Percentiles rank a stretch among this genome's conserved stretches.
phyloP scores from a whole-genome alignment of 2,888 invertebrate species.

The Protonemura montana region DNA sequence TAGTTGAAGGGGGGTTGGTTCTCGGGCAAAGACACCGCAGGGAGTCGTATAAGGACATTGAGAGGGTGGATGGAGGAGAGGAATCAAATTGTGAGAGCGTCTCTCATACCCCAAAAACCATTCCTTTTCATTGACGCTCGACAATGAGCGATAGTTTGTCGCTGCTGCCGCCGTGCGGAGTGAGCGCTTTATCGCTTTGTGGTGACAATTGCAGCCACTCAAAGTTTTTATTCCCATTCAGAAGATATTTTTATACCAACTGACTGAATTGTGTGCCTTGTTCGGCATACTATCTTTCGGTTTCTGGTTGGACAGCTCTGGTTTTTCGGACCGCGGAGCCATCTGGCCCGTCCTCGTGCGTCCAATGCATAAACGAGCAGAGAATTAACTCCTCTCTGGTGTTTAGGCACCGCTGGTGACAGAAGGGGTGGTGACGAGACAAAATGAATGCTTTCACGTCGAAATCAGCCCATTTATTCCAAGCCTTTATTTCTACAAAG shows the following conservation, averaged over 20 bases:
- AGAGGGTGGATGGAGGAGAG: slow-evolving; percentile 44
- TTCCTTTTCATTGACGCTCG: slow-evolving; percentile 44
- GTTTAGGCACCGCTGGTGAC: background rate
- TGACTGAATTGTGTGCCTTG: slow-evolving; percentile 13
- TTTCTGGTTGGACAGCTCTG: slow-evolving; percentile 45
- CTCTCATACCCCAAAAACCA: slow-evolving; percentile 22
- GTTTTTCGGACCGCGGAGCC: slow-evolving; percentile 36
- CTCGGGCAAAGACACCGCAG: slow-evolving; percentile 43
- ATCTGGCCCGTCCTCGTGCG: slow-evolving; percentile 40
- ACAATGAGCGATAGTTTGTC: slow-evolving; percentile 48
- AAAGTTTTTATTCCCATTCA: slow-evolving; percentile 34
- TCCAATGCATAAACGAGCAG: background rate
- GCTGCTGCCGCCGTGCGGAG: slow-evolving; percentile 1
- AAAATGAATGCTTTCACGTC: slow-evolving; percentile 7
- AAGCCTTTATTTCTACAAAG: background rate
- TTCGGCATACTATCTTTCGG: slow-evolving; percentile 38
- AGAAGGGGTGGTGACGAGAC: background rate
- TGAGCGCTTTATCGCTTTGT: slow-evolving; percentile 43
- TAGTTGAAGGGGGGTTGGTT: slow-evolving; percentile 39
- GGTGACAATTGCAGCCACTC: slow-evolving; percentile 47
- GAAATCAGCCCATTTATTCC: background rate
- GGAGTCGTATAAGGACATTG: slow-evolving; percentile 43
- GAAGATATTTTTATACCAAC: slow-evolving; percentile 19
- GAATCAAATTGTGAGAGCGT: slow-evolving; percentile 44
- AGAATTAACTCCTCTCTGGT: slow-evolving; percentile 12